phyloP scores from a whole-genome alignment of 2,797 vertebrate genomes.

The Pseudochirops cupreus region DNA sequence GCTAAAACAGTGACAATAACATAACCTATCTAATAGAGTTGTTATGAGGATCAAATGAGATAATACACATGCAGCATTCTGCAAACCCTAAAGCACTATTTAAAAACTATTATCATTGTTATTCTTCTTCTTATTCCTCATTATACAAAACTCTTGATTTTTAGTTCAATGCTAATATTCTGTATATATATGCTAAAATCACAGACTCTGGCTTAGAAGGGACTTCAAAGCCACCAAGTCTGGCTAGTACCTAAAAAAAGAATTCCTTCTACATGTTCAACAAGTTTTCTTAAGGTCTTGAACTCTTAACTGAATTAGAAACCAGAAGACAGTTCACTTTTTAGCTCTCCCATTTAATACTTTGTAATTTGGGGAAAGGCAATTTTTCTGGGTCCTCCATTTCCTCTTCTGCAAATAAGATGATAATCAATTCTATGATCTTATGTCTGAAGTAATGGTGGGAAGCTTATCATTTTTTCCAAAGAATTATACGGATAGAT shows the following conservation, averaged over 20 bases:
- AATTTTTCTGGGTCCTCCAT: neutral
- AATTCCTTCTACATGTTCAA: neutral
- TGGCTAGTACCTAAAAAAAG: neutral
- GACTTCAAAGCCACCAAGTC: neutral
- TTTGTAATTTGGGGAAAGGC: neutral
- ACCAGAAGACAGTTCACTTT: neutral
- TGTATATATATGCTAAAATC: neutral
- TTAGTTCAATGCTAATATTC: neutral
- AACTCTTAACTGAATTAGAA: neutral
- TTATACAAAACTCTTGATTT: neutral
- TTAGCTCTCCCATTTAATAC: neutral
- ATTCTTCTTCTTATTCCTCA: neutral
- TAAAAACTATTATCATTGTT: neutral
- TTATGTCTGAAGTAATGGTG: neutral
- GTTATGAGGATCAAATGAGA: neutral
- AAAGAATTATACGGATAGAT: neutral
- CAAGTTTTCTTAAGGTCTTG: neutral
- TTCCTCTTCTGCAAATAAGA: neutral
- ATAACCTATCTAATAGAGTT: neutral
- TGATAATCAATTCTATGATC: neutral
- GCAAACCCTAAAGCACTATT: neutral
- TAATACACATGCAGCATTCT: neutral
- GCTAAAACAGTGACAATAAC: neutral
- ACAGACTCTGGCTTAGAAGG: neutral
- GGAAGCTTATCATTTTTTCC: neutral